These are phyloP conservation scores for Drosophila picticornis DNA, from an alignment of 2,888 invertebrate species.

Conservation along the genomic window DNA sequence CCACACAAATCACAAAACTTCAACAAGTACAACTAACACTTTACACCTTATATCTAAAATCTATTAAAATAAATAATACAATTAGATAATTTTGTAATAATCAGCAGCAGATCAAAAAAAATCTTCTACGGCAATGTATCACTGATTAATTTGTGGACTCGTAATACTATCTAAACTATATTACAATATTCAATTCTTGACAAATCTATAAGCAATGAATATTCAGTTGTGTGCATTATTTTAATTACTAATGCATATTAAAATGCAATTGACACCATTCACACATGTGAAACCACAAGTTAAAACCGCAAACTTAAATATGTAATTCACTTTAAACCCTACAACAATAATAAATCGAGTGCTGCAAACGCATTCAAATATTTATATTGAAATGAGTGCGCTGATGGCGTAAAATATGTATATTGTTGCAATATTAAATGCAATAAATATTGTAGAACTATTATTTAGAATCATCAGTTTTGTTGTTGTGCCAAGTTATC, in stretches of 20 bases:
- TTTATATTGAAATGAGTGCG: slow-evolving; percentile 9
- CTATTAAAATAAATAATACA: neutral
- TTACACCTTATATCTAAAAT: slow-evolving; percentile 1
- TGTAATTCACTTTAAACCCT: neutral
- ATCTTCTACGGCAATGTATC: neutral
- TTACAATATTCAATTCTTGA: neutral
- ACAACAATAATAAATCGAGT: slow-evolving; percentile 6
- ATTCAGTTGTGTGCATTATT: slow-evolving; percentile 20
- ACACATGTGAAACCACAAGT: neutral
- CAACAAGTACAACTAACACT: slow-evolving; percentile 14
- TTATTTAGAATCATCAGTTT: slow-evolving; percentile 41
- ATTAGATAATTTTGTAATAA: neutral
- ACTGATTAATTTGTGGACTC: neutral
- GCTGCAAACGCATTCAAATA: slow-evolving; percentile 13
- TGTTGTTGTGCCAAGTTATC: slow-evolving; percentile 45
- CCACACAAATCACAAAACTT: neutral
- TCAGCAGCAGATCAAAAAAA: neutral
- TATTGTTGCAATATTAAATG: neutral
- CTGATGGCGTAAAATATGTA: slow-evolving; percentile 3
- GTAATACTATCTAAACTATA: neutral
- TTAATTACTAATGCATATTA: slow-evolving; percentile 16
- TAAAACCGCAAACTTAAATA: neutral
- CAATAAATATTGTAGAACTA: slow-evolving; percentile 13
- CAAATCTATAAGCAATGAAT: slow-evolving; percentile 3
- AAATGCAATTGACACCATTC: slow-evolving; percentile 23